Evolutionary conservation across 2,113 vertebrate species (phyloP).

Genomic region (Phylloscopus trochiloides): DNA sequence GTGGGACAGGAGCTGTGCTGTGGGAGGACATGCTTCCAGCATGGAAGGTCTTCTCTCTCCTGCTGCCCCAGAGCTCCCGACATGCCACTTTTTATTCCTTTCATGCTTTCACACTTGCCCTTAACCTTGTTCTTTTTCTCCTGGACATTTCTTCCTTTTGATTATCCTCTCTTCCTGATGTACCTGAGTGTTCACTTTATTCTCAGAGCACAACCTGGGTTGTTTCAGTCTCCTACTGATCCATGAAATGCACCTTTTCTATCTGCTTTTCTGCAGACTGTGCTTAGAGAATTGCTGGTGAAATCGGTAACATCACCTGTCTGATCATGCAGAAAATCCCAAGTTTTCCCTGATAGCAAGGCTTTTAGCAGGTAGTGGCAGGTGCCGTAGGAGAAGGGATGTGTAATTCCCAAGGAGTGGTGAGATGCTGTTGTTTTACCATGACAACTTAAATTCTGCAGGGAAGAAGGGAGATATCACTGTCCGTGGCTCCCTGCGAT

Average conservation of each 20-base stretch:
- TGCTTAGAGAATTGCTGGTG: neutral
- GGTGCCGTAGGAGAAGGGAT: neutral
- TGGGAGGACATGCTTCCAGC: neutral
- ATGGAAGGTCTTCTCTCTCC: neutral
- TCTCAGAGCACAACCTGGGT: neutral
- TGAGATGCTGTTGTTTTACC: neutral
- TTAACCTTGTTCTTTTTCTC: neutral
- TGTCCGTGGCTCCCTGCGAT: neutral
- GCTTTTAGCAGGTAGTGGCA: neutral
- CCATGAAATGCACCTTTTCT: neutral
- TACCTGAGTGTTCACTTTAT: neutral
- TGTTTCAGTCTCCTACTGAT: neutral
- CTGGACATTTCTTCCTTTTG: neutral
- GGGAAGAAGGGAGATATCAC: neutral
- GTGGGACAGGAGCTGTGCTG: neutral
- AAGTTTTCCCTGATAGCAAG: neutral
- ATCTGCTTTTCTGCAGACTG: neutral
- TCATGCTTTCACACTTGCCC: neutral
- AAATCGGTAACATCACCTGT: neutral
- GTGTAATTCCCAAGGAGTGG: neutral
- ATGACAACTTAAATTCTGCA: neutral
- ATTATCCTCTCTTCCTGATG: neutral
- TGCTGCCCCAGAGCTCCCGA: fast-evolving
- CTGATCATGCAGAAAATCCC: neutral
- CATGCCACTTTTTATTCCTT: neutral